A percentile compares a stretch with the other conserved stretches of the same genome.
Evolutionary conservation across 2,888 invertebrate species (phyloP).

Genomic region (Synergus gifuensis): DNA sequence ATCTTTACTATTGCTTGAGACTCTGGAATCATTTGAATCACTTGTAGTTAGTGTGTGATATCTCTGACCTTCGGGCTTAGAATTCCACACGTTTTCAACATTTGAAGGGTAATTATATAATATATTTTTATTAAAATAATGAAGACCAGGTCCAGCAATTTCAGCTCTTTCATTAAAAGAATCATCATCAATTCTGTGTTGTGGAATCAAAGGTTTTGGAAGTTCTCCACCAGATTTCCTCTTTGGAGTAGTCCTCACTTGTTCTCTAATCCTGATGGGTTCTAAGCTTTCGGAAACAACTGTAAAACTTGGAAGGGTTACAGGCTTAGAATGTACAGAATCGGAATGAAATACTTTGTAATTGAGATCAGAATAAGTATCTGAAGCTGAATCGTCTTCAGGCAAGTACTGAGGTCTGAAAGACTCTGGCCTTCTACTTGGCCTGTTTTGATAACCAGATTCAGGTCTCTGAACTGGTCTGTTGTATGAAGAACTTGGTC

Average conservation of each 20-base stretch:
- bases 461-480: background rate
- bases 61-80: conserved; percentile 1
- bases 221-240: conserved; percentile 49
- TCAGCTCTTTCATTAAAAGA: conserved; percentile 2
- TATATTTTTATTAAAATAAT: conserved; percentile 66
- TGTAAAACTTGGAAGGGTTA: conserved; percentile 55
- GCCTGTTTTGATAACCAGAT: background rate
- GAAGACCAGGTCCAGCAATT: conserved; percentile 56
- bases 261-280: conserved; percentile 42
- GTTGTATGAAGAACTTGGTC: background rate
- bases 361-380: conserved; percentile 1
- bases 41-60: conserved; percentile 9
- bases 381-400: conserved; percentile 10
- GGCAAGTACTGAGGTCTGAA: background rate
- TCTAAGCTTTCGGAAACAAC: conserved; percentile 52
- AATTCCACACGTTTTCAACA: conserved; percentile 30
- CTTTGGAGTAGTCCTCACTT: conserved; percentile 37
- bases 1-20: background rate
- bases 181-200: conserved; percentile 35
- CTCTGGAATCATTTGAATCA: background rate
- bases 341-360: background rate
- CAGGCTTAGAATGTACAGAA: conserved; percentile 45
- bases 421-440: background rate
- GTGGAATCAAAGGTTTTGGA: conserved; percentile 52
- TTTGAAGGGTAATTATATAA: conserved; percentile 61